These are phyloP conservation scores for Muscicapa adusta DNA, from an alignment of 2,113 vertebrate genomes.

Conservation along the genomic window DNA sequence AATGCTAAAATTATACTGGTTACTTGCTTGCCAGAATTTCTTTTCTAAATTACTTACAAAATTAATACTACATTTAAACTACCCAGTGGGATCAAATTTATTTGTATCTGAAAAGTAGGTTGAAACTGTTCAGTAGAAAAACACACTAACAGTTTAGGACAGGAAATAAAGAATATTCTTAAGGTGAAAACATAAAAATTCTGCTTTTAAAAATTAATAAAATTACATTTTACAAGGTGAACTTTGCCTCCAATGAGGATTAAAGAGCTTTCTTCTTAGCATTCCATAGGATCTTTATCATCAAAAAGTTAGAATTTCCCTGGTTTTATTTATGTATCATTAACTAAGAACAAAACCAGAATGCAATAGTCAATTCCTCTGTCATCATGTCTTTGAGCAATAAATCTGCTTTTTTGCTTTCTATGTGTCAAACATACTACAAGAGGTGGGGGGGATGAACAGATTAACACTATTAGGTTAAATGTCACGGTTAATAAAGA, in stretches of 20 bases:
- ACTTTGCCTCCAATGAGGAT: not conserved
- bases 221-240: not conserved
- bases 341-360: not conserved
- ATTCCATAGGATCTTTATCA: not conserved
- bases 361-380: not conserved
- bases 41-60: slow-evolving; percentile 4
- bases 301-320: not conserved
- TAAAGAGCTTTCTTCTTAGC: not conserved
- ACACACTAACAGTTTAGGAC: not conserved
- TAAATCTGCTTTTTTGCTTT: not conserved
- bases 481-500: not conserved
- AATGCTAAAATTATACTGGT: slow-evolving; percentile 12
- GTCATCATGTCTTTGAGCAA: not conserved
- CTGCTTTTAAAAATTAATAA: not conserved
- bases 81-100: not conserved
- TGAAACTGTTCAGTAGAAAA: not conserved
- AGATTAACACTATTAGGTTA: not conserved
- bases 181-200: not conserved
- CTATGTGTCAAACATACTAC: not conserved
- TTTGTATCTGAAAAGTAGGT: not conserved
- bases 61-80: not conserved
- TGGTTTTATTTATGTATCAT: not conserved
- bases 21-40: not conserved
- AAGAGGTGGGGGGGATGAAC: not conserved
- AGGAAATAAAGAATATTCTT: not conserved